Evolutionary conservation across 2,797 vertebrate species (phyloP).

Genomic region (Gobionotothen gibberifrons): DNA sequence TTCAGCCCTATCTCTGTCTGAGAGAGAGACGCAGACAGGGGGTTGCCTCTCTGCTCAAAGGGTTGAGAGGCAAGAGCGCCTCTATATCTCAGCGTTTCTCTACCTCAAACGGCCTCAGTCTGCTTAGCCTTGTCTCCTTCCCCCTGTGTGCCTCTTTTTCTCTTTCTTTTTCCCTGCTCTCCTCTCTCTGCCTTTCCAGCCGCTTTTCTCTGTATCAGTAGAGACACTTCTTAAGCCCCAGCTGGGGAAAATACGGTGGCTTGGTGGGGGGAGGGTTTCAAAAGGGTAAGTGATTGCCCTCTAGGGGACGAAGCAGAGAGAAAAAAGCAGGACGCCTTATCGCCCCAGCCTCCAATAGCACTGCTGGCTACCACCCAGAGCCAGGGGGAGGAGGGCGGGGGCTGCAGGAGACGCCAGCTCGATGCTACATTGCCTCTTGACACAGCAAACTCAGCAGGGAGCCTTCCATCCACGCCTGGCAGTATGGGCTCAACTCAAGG

Average conservation of each 20-base stretch:
- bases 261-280: conserved; percentile 82
- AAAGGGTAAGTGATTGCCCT: conserved; percentile 88
- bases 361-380: conserved; percentile 80
- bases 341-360: conserved; percentile 79
- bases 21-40: conserved; percentile 23
- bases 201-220: conserved; percentile 67
- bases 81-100: conserved; percentile 39
- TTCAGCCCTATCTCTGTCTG: conserved; percentile 77
- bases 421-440: conserved; percentile 78
- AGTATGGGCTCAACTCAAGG: conserved; percentile 45
- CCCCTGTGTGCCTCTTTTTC: conserved; percentile 30
- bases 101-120: conserved; percentile 41
- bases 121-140: conserved; percentile 45
- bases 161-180: conserved; percentile 25
- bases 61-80: conserved; percentile 39
- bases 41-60: conserved; percentile 45
- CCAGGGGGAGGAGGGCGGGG: conserved; percentile 26
- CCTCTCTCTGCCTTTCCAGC: conserved; percentile 49
- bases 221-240: conserved; percentile 78
- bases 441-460: conserved; percentile 77
- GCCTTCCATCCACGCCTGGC: conserved; percentile 58
- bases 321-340: conserved; percentile 78
- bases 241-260: conserved; percentile 79
- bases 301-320: conserved; percentile 85
- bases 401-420: conserved; percentile 64